Base-by-base conservation (phyloP, 2,888 invertebrate genomes). In the Polyploca ridens region DNA sequence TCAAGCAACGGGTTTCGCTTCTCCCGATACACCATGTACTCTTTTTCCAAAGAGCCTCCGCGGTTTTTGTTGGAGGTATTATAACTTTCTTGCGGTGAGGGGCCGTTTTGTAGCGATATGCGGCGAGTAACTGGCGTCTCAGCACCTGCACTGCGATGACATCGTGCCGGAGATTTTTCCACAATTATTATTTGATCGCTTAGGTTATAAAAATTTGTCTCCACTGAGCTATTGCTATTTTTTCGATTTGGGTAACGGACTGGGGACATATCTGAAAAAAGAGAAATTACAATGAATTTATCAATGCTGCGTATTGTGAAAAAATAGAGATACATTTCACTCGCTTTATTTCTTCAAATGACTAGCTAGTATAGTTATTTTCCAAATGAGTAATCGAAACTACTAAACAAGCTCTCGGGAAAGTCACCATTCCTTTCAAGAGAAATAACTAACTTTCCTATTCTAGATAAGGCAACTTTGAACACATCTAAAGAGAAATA, bases 1-100 rank as follows among this genome's bases (percentile, higher is more conserved):
- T 96, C 96, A 65, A 96, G 92, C 68, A 96, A 91, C 58, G 96
- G 96, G 82, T 96, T 96, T 66, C 96, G 94, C 82, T 95, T 96
- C 87, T 96, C 96, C 74, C 95, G 89, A 69, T 93, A 94, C 19
- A 95, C 94, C 72, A 94, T 94, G 75, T 94, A 95, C 72, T 95
- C 95, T 84, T 95, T 95, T 74, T 95, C 95, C 71, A 94, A 86
- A 72, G 94, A 92, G 70, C 91, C 90, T 63, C 93, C 91, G 76
- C 94, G 90, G 82, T 89, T 88, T 85, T 91, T 92, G 66, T 92
- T 91, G 69, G 94, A 90, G 67, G 93, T 87, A 74, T 90, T 91
- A 78, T 94, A 94, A 74, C 89, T 90, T 76, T 95, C 95, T 68
- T 93, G 93, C 61, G 92, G 91, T 76, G 91, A 90, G 65, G 88